Conservation (phyloP, 2,113 vertebrate genomes). For the Ailurus styani region DNA sequence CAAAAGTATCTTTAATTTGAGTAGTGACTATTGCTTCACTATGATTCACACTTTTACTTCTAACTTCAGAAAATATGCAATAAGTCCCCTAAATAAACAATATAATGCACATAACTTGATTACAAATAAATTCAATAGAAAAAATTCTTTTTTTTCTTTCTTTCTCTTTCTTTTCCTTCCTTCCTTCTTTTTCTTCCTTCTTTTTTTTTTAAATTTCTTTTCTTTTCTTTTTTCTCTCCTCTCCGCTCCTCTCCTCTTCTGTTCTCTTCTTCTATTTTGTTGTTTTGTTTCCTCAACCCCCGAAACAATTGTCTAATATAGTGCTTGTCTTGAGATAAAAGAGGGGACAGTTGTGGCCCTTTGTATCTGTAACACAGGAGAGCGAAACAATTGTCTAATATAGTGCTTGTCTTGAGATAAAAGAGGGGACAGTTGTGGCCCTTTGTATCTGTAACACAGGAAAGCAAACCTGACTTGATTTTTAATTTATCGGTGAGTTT, state of each 20-base stretch:
- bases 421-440: not conserved
- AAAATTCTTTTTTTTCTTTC: not conserved
- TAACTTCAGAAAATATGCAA: not conserved
- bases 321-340: not conserved
- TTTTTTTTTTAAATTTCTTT: not conserved
- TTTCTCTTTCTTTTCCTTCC: not conserved
- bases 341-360: not conserved
- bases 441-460: not conserved
- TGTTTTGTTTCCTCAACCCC: not conserved
- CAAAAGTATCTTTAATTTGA: not conserved
- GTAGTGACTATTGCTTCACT: not conserved
- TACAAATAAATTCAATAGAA: not conserved
- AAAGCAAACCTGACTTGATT: not conserved
- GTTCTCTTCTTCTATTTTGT: not conserved
- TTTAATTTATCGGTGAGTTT: rapidly evolving
- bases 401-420: not conserved
- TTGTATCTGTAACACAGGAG: not conserved
- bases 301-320: not conserved
- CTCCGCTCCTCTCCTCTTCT: not conserved
- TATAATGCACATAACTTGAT: not conserved
- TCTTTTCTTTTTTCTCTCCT: not conserved
- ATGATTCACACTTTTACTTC: not conserved
- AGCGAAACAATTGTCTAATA: not conserved
- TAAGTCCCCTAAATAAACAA: not conserved
- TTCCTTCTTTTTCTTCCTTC: not conserved